Evolutionary conservation across 2,888 invertebrate genomes (phyloP), one percentile per base, ranked within the genome.

Genomic region (Lithophane ornitopus): DNA sequence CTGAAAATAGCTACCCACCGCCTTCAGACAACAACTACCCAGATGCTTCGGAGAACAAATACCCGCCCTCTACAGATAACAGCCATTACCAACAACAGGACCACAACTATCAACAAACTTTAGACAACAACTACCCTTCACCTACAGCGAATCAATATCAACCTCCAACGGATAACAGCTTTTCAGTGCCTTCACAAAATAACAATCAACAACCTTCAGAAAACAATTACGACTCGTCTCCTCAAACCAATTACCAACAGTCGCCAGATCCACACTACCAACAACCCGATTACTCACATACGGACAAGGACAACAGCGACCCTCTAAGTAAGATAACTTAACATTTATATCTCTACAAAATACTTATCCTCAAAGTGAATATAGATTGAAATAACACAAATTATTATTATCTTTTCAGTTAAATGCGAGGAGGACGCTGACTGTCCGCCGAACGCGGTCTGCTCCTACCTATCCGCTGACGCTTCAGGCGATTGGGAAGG

Each of bases 381-480:
- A n/a, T n/a, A 12, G 0, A 44, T 58, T 66, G 19, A 26, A 68
- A 49, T 74, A 77, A 74, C n/a, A 39, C 4, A 0, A 65, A 49
- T 65, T 77, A 82, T 87, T 86, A 70, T 87, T 86, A 70, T 79
- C 1, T 90, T 97, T 97, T 85, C 95, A 98, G 98, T 97, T 83
- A 97, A 97, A 41, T 99, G 99, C 93, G 97, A 98, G 90, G 97
- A 97, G 52, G 97, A 98, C 77, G 97, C 98, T 86, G 98, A 98
- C 89, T 99, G 99, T 91, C 98, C 99, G 88, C 97, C 97, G 26
- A 97, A 98, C 91, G 99, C 99, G 9, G 97, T 98, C 70, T 99
- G 99, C 92, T 95, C 97, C 72, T 97, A 97, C 41, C 81, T 87
- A 41, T 87, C 91, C 28, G 93, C 96, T 46, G 95, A 96, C 4